phyloP scores from a whole-genome alignment of 2,888 invertebrate species.

The Pseudanteris insignis region DNA sequence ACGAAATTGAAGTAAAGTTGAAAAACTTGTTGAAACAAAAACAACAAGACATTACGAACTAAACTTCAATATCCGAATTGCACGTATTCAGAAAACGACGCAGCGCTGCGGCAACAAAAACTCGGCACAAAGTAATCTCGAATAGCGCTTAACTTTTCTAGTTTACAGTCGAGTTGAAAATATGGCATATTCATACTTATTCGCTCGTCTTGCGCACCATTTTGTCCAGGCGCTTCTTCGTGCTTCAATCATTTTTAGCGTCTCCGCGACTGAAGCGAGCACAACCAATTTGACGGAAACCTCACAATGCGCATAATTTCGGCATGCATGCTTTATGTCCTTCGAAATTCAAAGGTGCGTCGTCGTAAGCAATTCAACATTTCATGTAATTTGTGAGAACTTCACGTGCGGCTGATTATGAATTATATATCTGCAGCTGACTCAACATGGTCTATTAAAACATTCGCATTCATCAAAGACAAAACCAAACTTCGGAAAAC shows the following conservation, averaged over 20 bases:
- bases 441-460: slow-evolving; percentile 43
- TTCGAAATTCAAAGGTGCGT: slow-evolving; percentile 36
- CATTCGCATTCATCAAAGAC: slow-evolving; percentile 39
- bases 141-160: slow-evolving; percentile 41
- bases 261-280: slow-evolving; percentile 21
- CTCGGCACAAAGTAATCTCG: slow-evolving; percentile 40
- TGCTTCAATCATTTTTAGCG: slow-evolving; percentile 40
- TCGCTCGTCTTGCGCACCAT: slow-evolving; percentile 18
- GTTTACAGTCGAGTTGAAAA: slow-evolving; percentile 40
- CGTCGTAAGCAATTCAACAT: slow-evolving; percentile 43
- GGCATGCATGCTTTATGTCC: slow-evolving; percentile 29
- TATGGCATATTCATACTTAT: slow-evolving; percentile 38
- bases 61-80: slow-evolving; percentile 34
- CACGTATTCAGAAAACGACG: slow-evolving; percentile 20
- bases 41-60: slow-evolving; percentile 23
- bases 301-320: slow-evolving; percentile 40
- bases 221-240: slow-evolving; percentile 15
- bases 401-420: slow-evolving; percentile 39
- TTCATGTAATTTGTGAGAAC: slow-evolving; percentile 44
- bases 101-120: slow-evolving; percentile 26
- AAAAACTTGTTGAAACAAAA: slow-evolving; percentile 7
- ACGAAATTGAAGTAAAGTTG: slow-evolving; percentile 1
- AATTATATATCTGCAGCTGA: slow-evolving; percentile 45
- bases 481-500: slow-evolving; percentile 23
- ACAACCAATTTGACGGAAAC: slow-evolving; percentile 31